Conservation (phyloP, 1,140 invertebrate genomes). For the Acyrthosiphon pisum region DNA sequence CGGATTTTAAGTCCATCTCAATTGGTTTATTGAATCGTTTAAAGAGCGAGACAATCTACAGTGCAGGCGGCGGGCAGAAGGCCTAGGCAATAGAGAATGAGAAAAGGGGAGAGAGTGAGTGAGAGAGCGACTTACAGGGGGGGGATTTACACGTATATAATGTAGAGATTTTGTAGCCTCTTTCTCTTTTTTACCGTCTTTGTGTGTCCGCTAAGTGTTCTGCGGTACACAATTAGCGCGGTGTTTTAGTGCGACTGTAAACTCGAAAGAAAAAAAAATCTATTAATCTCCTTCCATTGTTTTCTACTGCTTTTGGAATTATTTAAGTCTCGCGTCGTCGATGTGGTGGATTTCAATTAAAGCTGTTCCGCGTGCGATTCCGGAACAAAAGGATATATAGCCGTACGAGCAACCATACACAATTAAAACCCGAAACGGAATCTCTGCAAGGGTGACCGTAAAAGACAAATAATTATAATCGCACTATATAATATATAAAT, state of each 20-base stretch:
- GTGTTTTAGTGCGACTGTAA: conserved; percentile 49
- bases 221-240: conserved; percentile 44
- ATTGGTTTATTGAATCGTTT: conserved; percentile 58
- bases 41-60: conserved; percentile 49
- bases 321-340: conserved; percentile 35
- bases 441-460: neutral
- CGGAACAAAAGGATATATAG: conserved; percentile 17
- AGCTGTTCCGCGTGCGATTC: neutral
- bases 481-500: neutral
- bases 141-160: neutral
- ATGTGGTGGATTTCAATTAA: conserved; percentile 33
- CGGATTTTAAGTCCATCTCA: conserved; percentile 55
- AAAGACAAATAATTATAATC: neutral
- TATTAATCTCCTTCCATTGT: conserved; percentile 51
- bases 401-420: neutral
- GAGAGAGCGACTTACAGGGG: neutral
- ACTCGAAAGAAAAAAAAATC: conserved; percentile 40
- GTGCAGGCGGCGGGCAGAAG: neutral
- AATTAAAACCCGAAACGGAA: neutral
- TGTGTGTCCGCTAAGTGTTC: conserved; percentile 40
- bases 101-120: neutral
- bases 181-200: conserved; percentile 12
- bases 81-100: conserved; percentile 36
- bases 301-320: conserved; percentile 39
- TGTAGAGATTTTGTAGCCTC: conserved; percentile 39